Percentiles rank a stretch among this genome's conserved stretches.
These are phyloP conservation scores for Choristoneura fumiferana DNA, from an alignment of 1,140 invertebrate species.

Conservation along the genomic window DNA sequence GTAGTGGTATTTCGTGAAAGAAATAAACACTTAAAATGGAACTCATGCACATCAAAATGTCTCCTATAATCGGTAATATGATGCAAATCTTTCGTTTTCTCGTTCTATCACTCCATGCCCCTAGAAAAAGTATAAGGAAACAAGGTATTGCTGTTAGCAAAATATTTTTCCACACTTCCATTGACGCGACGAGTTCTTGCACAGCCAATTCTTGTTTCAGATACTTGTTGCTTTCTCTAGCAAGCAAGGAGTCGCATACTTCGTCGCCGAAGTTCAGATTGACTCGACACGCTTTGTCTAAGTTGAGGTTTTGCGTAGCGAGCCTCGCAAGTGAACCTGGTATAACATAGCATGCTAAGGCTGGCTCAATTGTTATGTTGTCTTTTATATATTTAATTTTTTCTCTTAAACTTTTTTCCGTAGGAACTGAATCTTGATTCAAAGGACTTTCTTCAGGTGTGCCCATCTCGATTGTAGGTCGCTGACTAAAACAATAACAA, in stretches of 20 bases:
- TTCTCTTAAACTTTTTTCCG: conserved; percentile 70
- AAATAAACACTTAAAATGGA: conserved; percentile 87
- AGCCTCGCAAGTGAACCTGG: conserved; percentile 73
- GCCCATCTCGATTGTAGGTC: conserved; percentile 27
- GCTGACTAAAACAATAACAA: too few relatives aligned
- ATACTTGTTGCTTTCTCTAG: conserved; percentile 61
- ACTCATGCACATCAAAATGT: conserved; percentile 84
- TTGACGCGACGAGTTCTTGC: conserved; percentile 77
- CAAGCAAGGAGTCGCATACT: conserved; percentile 76
- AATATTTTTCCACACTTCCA: conserved; percentile 77
- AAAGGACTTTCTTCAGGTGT: conserved; percentile 48
- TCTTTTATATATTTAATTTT: conserved; percentile 58
- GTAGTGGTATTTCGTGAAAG: conserved; percentile 84
- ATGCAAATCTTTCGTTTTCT: conserved; percentile 89
- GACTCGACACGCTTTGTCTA: conserved; percentile 81
- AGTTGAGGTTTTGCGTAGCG: conserved; percentile 79
- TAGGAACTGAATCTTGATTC: conserved; percentile 37
- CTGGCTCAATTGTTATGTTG: conserved; percentile 79
- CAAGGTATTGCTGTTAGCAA: conserved; percentile 75
- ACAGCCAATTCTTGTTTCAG: conserved; percentile 67
- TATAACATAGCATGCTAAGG: conserved; percentile 76
- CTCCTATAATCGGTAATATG: conserved; percentile 87
- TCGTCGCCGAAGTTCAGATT: conserved; percentile 74
- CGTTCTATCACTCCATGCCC: conserved; percentile 82
- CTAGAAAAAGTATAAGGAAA: conserved; percentile 77